Percentiles rank a stretch among this genome's conserved stretches.
Evolutionary conservation across 2,888 invertebrate species (phyloP).

Genomic region (Andrena haemorrhoa): DNA sequence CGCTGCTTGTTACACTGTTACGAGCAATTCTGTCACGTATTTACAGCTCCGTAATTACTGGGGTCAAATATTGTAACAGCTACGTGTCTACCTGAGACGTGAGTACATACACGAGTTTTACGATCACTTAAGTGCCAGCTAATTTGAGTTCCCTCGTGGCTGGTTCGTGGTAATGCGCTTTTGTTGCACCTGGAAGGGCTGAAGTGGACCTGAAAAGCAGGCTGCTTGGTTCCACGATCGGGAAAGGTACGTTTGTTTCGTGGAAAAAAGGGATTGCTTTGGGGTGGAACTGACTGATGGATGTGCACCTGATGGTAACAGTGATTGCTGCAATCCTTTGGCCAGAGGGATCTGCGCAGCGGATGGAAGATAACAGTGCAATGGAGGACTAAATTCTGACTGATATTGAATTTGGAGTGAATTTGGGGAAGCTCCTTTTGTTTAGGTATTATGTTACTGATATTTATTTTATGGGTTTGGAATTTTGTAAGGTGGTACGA

Average conservation of each 20-base stretch:
- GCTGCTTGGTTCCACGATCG: neutral
- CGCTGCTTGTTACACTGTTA: neutral
- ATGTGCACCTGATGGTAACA: neutral
- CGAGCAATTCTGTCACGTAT: neutral
- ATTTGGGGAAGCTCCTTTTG: no score
- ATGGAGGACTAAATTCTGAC: neutral
- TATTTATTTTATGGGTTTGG: no score
- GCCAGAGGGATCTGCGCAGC: neutral
- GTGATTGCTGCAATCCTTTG: slow-evolving; percentile 1
- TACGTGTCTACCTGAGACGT: slow-evolving; percentile 24
- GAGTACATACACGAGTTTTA: slow-evolving; percentile 41
- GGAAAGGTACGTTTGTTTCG: neutral
- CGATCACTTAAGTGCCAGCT: slow-evolving; percentile 53
- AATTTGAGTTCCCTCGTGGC: slow-evolving; percentile 46
- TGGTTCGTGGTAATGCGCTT: slow-evolving; percentile 19
- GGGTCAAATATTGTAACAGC: slow-evolving; percentile 23
- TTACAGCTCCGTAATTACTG: slow-evolving; percentile 9
- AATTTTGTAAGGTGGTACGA: no score
- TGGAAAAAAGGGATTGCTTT: neutral
- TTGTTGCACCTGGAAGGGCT: slow-evolving; percentile 20
- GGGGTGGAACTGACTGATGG: neutral
- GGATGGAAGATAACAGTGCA: neutral
- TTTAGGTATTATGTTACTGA: no score
- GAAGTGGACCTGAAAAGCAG: neutral
- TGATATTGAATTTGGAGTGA: no score